These are phyloP conservation scores for Rhorus exstirpatorius DNA, from an alignment of 2,888 invertebrate species.

Conservation along the genomic window DNA sequence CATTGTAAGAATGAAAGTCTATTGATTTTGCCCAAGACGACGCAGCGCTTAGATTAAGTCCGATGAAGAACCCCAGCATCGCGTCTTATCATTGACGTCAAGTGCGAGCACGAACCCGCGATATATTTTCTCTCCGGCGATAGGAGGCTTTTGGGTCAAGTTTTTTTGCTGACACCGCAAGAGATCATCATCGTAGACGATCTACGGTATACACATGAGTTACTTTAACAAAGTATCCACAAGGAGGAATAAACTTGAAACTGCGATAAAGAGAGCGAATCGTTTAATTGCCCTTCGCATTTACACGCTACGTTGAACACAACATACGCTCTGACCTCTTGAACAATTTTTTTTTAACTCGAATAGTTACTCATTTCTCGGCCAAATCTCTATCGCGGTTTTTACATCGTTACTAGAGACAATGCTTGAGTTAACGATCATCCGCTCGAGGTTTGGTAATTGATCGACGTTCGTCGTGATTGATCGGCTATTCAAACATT, in stretches of 20 bases:
- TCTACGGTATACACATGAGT: slow-evolving; percentile 31
- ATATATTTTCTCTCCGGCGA: slow-evolving; percentile 9
- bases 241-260: slow-evolving; percentile 18
- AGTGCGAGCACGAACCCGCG: background rate
- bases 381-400: slow-evolving; percentile 12
- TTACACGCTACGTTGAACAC: slow-evolving; percentile 74
- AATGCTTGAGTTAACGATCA: slow-evolving; percentile 63
- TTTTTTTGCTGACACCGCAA: slow-evolving; percentile 22
- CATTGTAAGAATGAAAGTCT: background rate
- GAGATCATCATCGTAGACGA: slow-evolving; percentile 14
- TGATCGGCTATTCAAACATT: slow-evolving; percentile 51
- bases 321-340: background rate
- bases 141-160: background rate
- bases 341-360: background rate
- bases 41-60: background rate
- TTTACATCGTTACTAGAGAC: slow-evolving; percentile 41
- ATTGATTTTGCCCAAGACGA: slow-evolving; percentile 12
- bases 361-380: slow-evolving; percentile 1
- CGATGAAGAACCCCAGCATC: background rate
- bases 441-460: slow-evolving; percentile 43
- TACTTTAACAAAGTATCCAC: slow-evolving; percentile 38
- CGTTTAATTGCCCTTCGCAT: slow-evolving; percentile 76
- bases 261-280: background rate
- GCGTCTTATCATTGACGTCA: background rate
- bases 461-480: slow-evolving; percentile 49